Evolutionary conservation across 2,888 invertebrate genomes (phyloP), one percentile per base, ranked within the genome.

Genomic region (Drosophila affinis): DNA sequence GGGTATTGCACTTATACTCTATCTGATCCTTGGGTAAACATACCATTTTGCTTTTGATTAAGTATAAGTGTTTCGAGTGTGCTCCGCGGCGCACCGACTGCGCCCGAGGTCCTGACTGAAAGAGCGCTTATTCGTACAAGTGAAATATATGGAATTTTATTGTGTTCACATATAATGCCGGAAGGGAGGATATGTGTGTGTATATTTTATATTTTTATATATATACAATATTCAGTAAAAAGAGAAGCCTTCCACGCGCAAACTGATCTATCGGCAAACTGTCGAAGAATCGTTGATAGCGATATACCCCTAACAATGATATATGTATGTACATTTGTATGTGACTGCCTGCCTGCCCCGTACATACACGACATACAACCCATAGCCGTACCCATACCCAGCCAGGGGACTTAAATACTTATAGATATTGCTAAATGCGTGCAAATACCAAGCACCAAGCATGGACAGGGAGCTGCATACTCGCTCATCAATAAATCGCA

Each of bases 211-310:
- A 7, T 39, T 14, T 14, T 7, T 7, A 14, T 7, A 14, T 7
- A 39, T 39, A 7, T 18, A 18, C 39, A 39, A n/a, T 2, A 6
- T 46, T 52, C 44, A 29, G 48, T 56, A 69, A 78, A 83, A 87
- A 78, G 78, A 72, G 69, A 81, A 71, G 67, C 80, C 86, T 79
- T 87, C 83, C 80, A 78, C 83, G 76, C 83, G 88, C 83, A 88
- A 88, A 81, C 77, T 85, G 84, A 85, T 85, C 83, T 78, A 90
- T 89, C 77, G 89, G 87, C 81, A 89, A 90, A 89, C 89, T 89
- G 89, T 87, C 88, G 81, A 89, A 87, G 77, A 87, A 87, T 82
- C 69, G 76, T 87, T 85, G 86, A 83, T 87, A 82, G 78, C 83
- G 80, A 70, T 78, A 79, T 65, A 69, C 76, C 71, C 78, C 74